Evolutionary conservation across 2,797 vertebrate species (phyloP).

Genomic region (Sebastes iracundus): DNA sequence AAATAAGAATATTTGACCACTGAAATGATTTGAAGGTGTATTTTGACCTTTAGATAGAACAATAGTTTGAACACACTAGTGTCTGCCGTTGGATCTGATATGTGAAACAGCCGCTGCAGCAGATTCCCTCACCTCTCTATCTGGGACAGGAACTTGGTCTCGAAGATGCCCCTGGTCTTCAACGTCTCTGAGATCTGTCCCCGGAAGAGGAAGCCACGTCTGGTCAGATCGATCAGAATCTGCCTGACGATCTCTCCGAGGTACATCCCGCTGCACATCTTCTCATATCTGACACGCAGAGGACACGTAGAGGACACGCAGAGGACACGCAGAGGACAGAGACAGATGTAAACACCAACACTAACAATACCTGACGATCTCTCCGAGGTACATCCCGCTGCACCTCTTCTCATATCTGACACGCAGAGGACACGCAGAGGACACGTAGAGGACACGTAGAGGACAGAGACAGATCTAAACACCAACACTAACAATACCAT

Average conservation of each 20-base stretch:
- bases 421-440: neutral
- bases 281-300: constrained; percentile 88
- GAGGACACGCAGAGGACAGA: neutral
- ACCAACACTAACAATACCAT: neutral
- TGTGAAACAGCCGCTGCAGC: neutral
- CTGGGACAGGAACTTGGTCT: constrained; percentile 99
- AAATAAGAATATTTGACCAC: neutral
- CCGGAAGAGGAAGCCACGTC: constrained; percentile 94
- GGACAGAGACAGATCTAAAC: neutral
- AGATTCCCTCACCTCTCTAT: constrained; percentile 90
- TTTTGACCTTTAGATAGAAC: neutral
- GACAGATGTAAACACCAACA: neutral
- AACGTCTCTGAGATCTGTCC: constrained; percentile 97
- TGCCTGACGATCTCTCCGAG: constrained; percentile 98
- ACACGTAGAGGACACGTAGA: neutral
- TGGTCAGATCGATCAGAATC: constrained; percentile 96
- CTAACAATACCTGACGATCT: constrained; percentile 85
- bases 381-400: constrained; percentile 99
- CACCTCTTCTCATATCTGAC: constrained; percentile 98
- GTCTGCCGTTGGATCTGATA: too few relatives aligned
- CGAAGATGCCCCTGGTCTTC: constrained; percentile 97
- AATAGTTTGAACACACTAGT: neutral
- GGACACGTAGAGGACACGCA: neutral
- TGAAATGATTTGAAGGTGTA: too few relatives aligned
- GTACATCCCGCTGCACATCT: constrained; percentile 99